phyloP scores from a whole-genome alignment of 2,113 vertebrate species.

The Syrmaticus mikado region DNA sequence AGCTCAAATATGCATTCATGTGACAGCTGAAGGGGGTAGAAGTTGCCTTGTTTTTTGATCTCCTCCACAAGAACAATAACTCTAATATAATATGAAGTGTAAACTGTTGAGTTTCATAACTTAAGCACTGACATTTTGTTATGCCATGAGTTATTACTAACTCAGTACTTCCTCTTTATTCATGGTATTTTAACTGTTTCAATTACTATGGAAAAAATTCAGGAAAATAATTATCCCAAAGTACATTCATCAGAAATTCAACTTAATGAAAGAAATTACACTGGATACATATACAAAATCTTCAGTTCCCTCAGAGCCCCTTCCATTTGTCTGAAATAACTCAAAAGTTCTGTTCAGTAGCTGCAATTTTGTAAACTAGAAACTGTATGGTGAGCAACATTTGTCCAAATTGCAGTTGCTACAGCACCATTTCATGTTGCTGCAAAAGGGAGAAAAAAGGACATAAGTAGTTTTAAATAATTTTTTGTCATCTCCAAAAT shows the following conservation, averaged over 20 bases:
- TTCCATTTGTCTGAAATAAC: background rate
- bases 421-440: background rate
- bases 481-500: background rate
- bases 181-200: background rate
- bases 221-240: fast-evolving
- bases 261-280: background rate
- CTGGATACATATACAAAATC: background rate
- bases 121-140: background rate
- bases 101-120: background rate
- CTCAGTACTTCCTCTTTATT: background rate
- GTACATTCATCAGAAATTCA: background rate
- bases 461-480: background rate
- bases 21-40: fast-evolving
- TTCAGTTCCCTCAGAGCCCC: background rate
- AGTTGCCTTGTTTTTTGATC: background rate
- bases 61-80: background rate
- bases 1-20: background rate
- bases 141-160: background rate
- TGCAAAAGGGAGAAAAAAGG: background rate
- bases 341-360: background rate
- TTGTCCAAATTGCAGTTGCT: background rate
- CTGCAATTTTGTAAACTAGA: background rate
- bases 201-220: background rate
- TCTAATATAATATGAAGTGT: background rate
- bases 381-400: background rate